Base-by-base conservation (phyloP, 2,113 vertebrate species). In the Xenotilapia longispinis region DNA sequence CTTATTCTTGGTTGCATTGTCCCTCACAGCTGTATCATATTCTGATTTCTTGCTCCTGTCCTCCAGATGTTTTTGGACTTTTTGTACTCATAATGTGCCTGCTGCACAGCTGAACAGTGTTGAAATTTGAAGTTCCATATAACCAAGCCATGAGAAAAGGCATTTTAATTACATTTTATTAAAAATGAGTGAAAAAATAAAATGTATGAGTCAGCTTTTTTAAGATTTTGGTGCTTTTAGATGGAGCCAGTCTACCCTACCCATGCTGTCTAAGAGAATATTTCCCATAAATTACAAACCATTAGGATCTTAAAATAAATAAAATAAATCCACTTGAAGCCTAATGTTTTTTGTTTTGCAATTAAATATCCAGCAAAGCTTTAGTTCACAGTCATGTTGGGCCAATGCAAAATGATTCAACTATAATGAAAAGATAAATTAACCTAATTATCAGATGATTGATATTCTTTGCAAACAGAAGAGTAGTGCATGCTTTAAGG, bases 111-210 rank as follows among this genome's bases (percentile, higher is more conserved):
- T 65, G 31, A 38, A 65, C 9, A 36, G 17, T 2, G 9, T n/a
- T 11, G 58, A 36, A 12, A 36, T 65, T 65, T 65, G 28, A 65
- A 19, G 60, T 36, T 65, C 9, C 60, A 65, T 65, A 65, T 65
- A 36, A 65, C 9, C 31, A 63, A 11, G 58, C 58, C 58, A n/a
- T 0, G 3, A 36, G 17, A 65, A 65, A n/a, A 65, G 9, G 31
- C 31, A 65, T 1, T 63, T 63, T 7, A 63, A 12, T 63, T 12
- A 0, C 0, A 60, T 60, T 2, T 19, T 0, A 33, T 33, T 19
- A 19, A 60, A 47, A 11, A 63, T 11, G 9, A 63, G 31, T 63
- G 58, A 36, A 65, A 65, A 36, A 36, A 65, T n/a, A 0, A 12
- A 65, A 65, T 36, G 31, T 7, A 12, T 0, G 6, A 47, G 42